A percentile compares a stretch with the other conserved stretches of the same genome.
Evolutionary conservation across 2,888 invertebrate species (phyloP).

Genomic region (Catocala sponsa): DNA sequence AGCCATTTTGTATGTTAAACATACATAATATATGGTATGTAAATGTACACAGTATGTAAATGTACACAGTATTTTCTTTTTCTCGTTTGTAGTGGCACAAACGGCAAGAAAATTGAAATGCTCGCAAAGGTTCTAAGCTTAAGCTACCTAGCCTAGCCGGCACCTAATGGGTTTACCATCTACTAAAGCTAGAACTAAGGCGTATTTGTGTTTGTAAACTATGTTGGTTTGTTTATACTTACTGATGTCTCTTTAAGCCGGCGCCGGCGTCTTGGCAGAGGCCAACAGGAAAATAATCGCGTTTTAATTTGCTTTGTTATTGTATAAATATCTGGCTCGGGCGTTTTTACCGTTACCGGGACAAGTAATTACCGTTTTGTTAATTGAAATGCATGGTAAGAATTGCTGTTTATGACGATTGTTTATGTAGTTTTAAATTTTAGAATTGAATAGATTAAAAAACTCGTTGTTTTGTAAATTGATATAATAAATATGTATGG

Average conservation of each 20-base stretch:
- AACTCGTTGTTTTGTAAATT: too few species aligned
- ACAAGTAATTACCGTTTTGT: background rate
- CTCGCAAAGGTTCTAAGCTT: conserved; percentile 40
- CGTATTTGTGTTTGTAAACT: conserved; percentile 33
- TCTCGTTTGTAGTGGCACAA: conserved; percentile 25
- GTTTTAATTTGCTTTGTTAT: conserved; percentile 6
- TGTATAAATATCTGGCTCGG: background rate
- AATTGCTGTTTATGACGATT: too few species aligned
- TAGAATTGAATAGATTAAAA: too few species aligned
- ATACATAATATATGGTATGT: background rate
- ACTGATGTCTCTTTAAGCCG: conserved; percentile 30
- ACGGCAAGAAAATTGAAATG: conserved; percentile 48
- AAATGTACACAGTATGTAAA: conserved; percentile 5
- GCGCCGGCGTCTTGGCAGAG: conserved; percentile 17
- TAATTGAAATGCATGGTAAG: background rate
- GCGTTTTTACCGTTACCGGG: background rate
- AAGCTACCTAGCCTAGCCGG: conserved; percentile 30
- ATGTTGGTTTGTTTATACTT: conserved; percentile 29
- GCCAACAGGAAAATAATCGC: conserved; percentile 5
- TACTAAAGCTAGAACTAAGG: conserved; percentile 30
- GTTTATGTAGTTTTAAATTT: too few species aligned
- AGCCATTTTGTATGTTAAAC: too few species aligned
- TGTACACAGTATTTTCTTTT: conserved; percentile 17
- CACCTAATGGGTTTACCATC: conserved; percentile 46
- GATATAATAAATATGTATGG: too few species aligned